Evolutionary conservation across 2,888 invertebrate species (phyloP).

Genomic region (Anagyrus pseudococci): DNA sequence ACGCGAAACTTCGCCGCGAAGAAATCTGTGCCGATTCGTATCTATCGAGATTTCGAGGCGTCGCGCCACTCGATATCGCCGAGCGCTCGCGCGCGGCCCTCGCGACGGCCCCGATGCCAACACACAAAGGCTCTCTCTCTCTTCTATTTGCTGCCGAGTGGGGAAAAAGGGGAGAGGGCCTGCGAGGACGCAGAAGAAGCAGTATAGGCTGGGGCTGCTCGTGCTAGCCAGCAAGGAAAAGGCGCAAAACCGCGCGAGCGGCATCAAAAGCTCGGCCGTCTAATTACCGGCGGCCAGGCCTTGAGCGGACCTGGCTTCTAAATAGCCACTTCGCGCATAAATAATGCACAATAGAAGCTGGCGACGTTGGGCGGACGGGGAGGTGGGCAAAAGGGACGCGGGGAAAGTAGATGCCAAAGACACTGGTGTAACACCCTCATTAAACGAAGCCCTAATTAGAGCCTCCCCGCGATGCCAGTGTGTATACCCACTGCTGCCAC

Average conservation of each 20-base stretch:
- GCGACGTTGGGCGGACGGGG: too few species aligned
- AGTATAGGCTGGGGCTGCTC: not conserved
- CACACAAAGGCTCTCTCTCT: too few species aligned
- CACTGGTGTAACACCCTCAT: constrained; percentile 25
- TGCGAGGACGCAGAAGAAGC: too few species aligned
- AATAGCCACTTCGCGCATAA: constrained; percentile 14
- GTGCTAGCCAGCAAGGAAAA: too few species aligned
- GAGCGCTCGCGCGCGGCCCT: not conserved
- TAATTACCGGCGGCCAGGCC: constrained; percentile 20
- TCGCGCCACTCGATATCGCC: not conserved
- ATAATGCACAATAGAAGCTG: constrained; percentile 15
- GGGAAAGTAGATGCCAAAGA: constrained; percentile 14
- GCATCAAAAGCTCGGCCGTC: constrained; percentile 9
- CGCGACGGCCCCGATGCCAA: too few species aligned
- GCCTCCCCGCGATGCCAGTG: not conserved
- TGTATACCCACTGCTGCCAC: not conserved
- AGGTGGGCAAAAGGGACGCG: not conserved
- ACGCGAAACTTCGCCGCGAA: not conserved
- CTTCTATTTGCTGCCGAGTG: too few species aligned
- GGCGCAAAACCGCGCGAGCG: too few species aligned
- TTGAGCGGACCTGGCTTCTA: constrained; percentile 1
- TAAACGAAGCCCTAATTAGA: constrained; percentile 28
- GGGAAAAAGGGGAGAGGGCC: too few species aligned
- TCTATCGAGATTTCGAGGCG: constrained; percentile 14
- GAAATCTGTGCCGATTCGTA: constrained; percentile 32